These are phyloP conservation scores for Catamblyrhynchus diadema DNA, from an alignment of 2,797 vertebrate species.

Conservation along the genomic window DNA sequence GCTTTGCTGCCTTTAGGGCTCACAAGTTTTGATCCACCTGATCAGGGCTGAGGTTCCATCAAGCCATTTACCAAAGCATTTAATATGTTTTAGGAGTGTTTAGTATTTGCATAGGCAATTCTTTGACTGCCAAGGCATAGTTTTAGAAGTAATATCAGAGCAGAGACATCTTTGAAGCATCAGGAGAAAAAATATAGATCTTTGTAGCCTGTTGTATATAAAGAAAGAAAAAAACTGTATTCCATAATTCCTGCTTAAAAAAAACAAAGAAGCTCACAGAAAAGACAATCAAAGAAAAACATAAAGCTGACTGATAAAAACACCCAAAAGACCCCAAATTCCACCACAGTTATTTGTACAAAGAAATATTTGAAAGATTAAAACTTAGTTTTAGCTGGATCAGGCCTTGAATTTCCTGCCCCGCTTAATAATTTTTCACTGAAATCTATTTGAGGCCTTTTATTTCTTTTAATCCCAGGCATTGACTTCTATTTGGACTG, in stretches of 20 bases:
- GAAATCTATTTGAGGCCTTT: background rate
- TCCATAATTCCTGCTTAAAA: background rate
- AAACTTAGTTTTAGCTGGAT: background rate
- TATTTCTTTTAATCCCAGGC: background rate
- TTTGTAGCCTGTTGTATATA: background rate
- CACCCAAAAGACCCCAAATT: rapidly evolving
- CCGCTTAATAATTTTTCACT: background rate
- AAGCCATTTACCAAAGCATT: background rate
- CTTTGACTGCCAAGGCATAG: background rate
- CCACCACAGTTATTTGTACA: background rate
- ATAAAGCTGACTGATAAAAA: background rate
- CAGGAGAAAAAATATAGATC: background rate
- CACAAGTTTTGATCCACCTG: background rate
- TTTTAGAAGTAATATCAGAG: background rate
- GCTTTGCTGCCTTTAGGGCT: background rate
- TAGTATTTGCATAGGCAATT: background rate
- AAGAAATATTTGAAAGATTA: background rate
- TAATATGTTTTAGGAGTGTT: background rate
- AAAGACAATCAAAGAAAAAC: background rate
- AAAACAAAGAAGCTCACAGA: rapidly evolving
- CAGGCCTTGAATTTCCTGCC: background rate
- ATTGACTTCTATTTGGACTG: background rate
- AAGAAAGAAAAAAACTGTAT: background rate
- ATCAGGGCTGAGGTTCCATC: background rate
- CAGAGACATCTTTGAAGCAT: background rate